These are phyloP conservation scores for human DNA, from an alignment of 2,113 vertebrate species.

Conservation along the genomic window GRCh38 chr14:85099501-85100000, in stretches of 20 bases:
- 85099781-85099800: no score
- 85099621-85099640: background rate
- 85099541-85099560: background rate
- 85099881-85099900: no score
- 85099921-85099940: no score
- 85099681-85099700: background rate
- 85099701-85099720: background rate
- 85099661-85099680: background rate
- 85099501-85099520: background rate
- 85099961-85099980: no score
- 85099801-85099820: no score
- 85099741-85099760: background rate
- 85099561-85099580: background rate
- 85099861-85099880: no score
- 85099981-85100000: no score
- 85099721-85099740: background rate
- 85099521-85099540: background rate
- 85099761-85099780: background rate
- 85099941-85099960: no score
- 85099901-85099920: no score
- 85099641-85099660: background rate
- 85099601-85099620: background rate
- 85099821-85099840: no score
- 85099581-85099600: background rate
- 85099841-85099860: no score